Evolutionary conservation across 1,140 invertebrate species (phyloP), one percentile per base, ranked within the genome.

Genomic region (Elymnias hypermnestra): DNA sequence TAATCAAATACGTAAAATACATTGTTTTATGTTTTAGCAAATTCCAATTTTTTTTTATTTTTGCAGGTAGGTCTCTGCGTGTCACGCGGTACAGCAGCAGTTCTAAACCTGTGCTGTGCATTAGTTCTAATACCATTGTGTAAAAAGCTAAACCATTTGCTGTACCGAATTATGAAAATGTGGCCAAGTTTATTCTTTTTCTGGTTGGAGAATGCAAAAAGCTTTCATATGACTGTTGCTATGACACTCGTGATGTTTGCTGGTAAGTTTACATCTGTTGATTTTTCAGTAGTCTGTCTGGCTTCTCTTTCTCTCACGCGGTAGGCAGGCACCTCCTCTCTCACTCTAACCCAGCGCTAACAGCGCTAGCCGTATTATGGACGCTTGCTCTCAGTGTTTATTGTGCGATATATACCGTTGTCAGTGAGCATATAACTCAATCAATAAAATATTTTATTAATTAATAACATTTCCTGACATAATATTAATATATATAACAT

Each of bases 141-240:
- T 63, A 85, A 85, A 58, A 85, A 83, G 45, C 51, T 85, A 18
- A 84, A 84, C 51, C 78, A 75, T 55, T 21, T 83, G 9, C 55
- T 83, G 1, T 77, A 77, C 49, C 53, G 65, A 19, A 18, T 66
- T 0, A 18, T 83, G 7, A 69, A 67, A 43, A 8, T 72, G 25
- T 84, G 77, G 23, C 78, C 81, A 2, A 61, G 67, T 7, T 40
- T 83, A n/a, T 84, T 84, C 52, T 83, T 84, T 59, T 74, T 77
- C 40, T 85, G 82, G 82, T 41, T 85, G 46, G 78, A 85, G 56
- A 72, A 50, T 29, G 72, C 78, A 9, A 85, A 85, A 48, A 76
- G 72, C 41, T 79, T 78, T 39, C 81, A 85, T 18, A 85, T 85
- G 72, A 83, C 76, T 10, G 72, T 85, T 15, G 78, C 76, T 1